phyloP scores from a whole-genome alignment of 2,888 invertebrate species.

The Ptychoptera contaminata region DNA sequence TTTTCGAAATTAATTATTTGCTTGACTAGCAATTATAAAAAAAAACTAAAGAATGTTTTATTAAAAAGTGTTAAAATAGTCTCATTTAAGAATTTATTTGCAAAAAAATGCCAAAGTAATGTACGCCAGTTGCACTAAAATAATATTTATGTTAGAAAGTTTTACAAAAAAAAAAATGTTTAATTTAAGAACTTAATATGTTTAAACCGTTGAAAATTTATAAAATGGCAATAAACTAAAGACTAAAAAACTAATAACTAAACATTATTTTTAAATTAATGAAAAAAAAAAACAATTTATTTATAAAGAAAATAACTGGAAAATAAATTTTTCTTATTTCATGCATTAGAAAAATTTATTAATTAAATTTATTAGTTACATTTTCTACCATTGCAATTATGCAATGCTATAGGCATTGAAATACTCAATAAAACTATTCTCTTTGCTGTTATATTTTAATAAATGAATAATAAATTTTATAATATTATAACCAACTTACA shows the following conservation, averaged over 20 bases:
- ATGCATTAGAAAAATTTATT: too few species aligned
- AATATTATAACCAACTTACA: slow-evolving; percentile 34
- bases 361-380: too few species aligned
- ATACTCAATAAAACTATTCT: not conserved
- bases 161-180: too few species aligned
- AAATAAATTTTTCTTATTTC: too few species aligned
- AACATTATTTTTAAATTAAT: not conserved
- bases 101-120: not conserved
- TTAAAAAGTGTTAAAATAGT: too few species aligned
- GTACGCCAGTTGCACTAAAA: not conserved
- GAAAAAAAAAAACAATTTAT: not conserved
- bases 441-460: too few species aligned
- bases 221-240: not conserved
- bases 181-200: too few species aligned
- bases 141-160: not conserved
- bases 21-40: too few species aligned
- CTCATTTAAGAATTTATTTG: not conserved
- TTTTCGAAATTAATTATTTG: not conserved
- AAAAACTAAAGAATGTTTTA: not conserved
- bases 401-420: not conserved
- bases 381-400: too few species aligned
- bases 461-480: not conserved
- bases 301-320: too few species aligned
- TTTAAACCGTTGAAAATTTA: too few species aligned
- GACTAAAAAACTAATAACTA: not conserved